These are phyloP conservation scores for Corythornis madagascariensis DNA, from an alignment of 2,113 vertebrate species.

Conservation along the genomic window DNA sequence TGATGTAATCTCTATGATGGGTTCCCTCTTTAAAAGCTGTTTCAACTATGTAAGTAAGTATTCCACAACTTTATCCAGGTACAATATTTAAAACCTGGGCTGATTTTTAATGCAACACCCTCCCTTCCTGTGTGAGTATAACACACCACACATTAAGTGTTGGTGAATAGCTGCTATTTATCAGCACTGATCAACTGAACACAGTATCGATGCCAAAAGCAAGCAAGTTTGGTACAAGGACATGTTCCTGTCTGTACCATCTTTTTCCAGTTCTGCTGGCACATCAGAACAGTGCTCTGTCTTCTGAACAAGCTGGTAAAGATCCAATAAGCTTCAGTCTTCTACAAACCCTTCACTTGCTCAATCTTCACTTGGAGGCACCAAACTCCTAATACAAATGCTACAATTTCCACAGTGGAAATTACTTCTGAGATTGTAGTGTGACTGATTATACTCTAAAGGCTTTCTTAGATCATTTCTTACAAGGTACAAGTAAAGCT, in stretches of 20 bases:
- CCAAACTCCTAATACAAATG: neutral
- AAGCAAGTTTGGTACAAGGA: neutral
- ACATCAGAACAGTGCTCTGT: fast-evolving
- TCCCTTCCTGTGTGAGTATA: neutral
- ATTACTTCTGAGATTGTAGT: neutral
- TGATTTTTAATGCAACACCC: neutral
- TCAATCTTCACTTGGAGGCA: neutral
- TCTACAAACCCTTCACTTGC: neutral
- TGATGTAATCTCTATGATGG: fast-evolving
- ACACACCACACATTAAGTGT: fast-evolving
- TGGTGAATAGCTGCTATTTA: neutral
- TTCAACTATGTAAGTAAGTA: no score
- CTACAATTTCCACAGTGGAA: fast-evolving
- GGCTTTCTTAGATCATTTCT: neutral
- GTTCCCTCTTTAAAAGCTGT: neutral
- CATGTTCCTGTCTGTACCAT: neutral
- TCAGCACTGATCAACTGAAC: neutral
- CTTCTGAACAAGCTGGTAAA: neutral
- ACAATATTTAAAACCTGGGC: neutral
- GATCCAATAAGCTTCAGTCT: neutral
- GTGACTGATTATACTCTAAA: neutral
- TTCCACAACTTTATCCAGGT: neutral
- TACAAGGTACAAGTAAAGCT: fast-evolving
- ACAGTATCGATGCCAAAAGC: neutral
- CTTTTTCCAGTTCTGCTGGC: neutral